Evolutionary conservation across 2,113 vertebrate species (phyloP).

Genomic region (Muntiacus reevesi): DNA sequence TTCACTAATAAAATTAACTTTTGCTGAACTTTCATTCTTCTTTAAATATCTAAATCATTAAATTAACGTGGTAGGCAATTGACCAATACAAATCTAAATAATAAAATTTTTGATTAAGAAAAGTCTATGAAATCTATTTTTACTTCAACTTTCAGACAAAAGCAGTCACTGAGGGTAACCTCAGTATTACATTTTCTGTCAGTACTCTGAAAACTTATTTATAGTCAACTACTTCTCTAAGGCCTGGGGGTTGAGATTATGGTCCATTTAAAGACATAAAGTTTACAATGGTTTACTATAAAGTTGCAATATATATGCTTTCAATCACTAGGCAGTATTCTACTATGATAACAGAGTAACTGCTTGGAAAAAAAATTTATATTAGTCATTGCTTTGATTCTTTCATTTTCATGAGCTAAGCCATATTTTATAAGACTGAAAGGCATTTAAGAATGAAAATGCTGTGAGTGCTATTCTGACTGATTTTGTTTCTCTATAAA

Average conservation of each 20-base stretch:
- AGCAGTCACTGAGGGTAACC: neutral
- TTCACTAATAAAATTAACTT: neutral
- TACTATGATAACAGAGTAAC: neutral
- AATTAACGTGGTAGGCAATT: neutral
- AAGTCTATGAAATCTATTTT: neutral
- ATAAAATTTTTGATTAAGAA: neutral
- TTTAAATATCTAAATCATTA: neutral
- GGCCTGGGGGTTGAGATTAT: neutral
- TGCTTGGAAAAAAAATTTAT: neutral
- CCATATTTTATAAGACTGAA: neutral
- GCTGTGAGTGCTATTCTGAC: neutral
- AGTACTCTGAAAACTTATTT: neutral
- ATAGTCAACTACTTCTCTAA: neutral
- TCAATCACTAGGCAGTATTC: neutral
- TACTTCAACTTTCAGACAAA: neutral
- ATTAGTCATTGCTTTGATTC: neutral
- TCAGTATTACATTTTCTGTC: neutral
- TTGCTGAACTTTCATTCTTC: neutral
- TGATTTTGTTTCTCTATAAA: neutral
- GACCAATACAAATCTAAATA: neutral
- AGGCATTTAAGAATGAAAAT: neutral
- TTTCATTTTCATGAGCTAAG: neutral
- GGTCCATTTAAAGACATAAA: neutral
- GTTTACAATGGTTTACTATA: neutral
- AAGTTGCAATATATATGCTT: neutral